Evolutionary conservation across 2,113 vertebrate species (phyloP).

Genomic region (Noctilio leporinus): DNA sequence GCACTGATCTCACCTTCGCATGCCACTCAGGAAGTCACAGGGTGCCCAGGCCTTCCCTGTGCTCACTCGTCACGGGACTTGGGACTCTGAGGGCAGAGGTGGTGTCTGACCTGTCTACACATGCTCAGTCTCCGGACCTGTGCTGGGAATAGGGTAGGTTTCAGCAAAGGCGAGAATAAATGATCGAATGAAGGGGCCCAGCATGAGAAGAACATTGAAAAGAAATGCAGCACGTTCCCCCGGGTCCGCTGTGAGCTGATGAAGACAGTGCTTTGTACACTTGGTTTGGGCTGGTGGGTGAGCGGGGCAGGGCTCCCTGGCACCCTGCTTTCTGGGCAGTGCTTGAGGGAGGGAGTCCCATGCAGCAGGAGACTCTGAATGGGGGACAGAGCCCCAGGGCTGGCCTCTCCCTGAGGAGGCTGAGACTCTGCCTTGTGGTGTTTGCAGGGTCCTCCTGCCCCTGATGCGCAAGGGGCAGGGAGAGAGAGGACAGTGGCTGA

Average conservation of each 20-base stretch:
- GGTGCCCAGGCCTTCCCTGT: fast-evolving
- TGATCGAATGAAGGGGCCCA: fast-evolving
- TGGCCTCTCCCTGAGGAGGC: not conserved
- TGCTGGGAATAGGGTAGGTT: not conserved
- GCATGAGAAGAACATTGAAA: not conserved
- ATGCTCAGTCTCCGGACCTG: not conserved
- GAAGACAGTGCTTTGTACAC: fast-evolving
- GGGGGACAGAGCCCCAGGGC: not conserved
- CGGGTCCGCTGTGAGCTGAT: not conserved
- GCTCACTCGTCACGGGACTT: not conserved
- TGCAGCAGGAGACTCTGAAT: not conserved
- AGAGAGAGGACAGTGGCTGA: no score
- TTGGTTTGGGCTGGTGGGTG: not conserved
- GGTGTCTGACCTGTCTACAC: fast-evolving
- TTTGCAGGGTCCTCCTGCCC: not conserved
- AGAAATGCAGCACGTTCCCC: not conserved
- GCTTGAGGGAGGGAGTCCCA: fast-evolving
- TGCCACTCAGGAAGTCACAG: fast-evolving
- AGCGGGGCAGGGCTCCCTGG: fast-evolving
- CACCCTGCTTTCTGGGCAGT: not conserved
- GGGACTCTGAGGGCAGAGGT: fast-evolving
- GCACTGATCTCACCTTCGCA: not conserved
- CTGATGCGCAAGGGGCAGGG: not conserved
- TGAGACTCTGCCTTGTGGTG: conserved; percentile 51
- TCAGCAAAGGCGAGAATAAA: not conserved